These are phyloP conservation scores for Chironomus striatipennis DNA, from an alignment of 1,140 invertebrate genomes.

Conservation along the genomic window DNA sequence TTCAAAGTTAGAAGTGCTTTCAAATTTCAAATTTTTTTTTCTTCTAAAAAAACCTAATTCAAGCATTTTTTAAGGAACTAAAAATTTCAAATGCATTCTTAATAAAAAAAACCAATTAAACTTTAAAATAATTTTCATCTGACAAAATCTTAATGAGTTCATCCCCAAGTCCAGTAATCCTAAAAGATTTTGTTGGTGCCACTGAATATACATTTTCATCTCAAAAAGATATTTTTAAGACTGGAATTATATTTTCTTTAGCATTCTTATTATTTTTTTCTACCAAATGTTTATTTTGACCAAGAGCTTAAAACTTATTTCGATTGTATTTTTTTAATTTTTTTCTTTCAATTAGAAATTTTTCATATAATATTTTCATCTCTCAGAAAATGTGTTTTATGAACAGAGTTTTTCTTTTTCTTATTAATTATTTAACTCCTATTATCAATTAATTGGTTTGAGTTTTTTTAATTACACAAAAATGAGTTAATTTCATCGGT, in stretches of 20 bases:
- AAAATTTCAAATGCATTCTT: too few relatives aligned
- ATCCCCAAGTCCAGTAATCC: too few relatives aligned
- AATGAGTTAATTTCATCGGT: slow-evolving; percentile 14
- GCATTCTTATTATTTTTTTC: neutral
- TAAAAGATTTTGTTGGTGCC: too few relatives aligned
- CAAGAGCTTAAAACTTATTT: slow-evolving; percentile 20
- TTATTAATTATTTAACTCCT: slow-evolving; percentile 9
- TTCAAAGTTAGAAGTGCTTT: too few relatives aligned
- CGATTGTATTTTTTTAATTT: neutral
- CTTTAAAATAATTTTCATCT: too few relatives aligned
- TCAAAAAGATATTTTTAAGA: neutral
- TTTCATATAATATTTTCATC: neutral
- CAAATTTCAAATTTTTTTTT: too few relatives aligned
- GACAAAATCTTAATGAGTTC: too few relatives aligned
- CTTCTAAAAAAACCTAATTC: too few relatives aligned
- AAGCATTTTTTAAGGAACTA: too few relatives aligned
- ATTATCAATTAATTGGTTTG: slow-evolving; percentile 4
- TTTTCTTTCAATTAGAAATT: neutral
- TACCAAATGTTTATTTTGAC: neutral
- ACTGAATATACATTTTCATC: too few relatives aligned
- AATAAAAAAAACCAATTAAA: too few relatives aligned
- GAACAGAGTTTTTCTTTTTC: neutral
- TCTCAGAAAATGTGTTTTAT: neutral
- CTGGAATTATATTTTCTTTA: slow-evolving; percentile 14
- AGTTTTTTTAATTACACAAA: neutral